phyloP scores from a whole-genome alignment of 2,797 vertebrate species.

The Chaenodraco wilsoni region DNA sequence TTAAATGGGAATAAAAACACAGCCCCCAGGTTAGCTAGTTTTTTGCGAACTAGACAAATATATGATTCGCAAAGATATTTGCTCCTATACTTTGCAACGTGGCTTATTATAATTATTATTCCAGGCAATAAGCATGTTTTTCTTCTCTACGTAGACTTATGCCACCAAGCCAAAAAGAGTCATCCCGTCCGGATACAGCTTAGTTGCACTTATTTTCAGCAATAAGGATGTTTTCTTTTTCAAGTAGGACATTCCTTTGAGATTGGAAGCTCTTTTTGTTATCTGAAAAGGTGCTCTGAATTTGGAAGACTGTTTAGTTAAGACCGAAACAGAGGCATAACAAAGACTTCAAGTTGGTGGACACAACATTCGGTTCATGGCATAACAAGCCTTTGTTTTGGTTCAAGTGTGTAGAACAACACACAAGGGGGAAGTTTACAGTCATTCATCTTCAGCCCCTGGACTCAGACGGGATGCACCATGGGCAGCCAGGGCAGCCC shows the following conservation, averaged over 20 bases:
- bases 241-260: constrained; percentile 21
- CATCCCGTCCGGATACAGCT: neutral
- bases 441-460: constrained; percentile 14
- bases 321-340: neutral
- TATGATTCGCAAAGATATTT: neutral
- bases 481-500: constrained; percentile 98
- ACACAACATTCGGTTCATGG: constrained; percentile 41
- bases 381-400: constrained; percentile 47
- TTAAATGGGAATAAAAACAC: constrained; percentile 17
- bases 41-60: neutral
- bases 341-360: constrained; percentile 22
- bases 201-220: neutral
- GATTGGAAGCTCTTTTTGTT: neutral
- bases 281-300: neutral
- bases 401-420: constrained; percentile 1
- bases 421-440: neutral
- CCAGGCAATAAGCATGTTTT: constrained; percentile 26
- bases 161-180: neutral
- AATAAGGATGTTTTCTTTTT: constrained; percentile 29
- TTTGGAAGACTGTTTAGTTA: neutral
- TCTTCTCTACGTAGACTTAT: constrained; percentile 17
- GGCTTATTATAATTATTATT: neutral
- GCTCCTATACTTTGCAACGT: neutral
- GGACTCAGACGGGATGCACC: constrained; percentile 57
- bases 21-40: neutral